A percentile compares a stretch with the other conserved stretches of the same genome.
Conservation (phyloP, 2,888 invertebrate genomes). For the Ophraella communa region DNA sequence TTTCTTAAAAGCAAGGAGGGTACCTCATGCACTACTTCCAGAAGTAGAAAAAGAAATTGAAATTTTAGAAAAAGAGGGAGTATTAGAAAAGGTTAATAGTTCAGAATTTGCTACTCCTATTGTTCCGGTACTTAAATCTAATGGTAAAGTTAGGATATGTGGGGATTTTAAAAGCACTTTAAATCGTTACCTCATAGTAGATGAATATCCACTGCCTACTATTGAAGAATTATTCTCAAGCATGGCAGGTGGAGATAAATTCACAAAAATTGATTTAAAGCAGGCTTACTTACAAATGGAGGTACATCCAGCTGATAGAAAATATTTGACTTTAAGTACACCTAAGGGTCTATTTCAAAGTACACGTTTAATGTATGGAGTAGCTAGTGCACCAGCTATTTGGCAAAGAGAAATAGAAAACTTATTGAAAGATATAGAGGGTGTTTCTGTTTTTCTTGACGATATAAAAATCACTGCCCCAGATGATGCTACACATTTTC, state of each 20-base stretch:
- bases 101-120: constrained; percentile 36
- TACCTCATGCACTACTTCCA: constrained; percentile 7
- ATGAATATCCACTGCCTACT: no score
- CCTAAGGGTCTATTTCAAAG: constrained; percentile 50
- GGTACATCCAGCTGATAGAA: constrained; percentile 46
- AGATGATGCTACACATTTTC: constrained; percentile 35
- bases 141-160: constrained; percentile 26
- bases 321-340: constrained; percentile 50
- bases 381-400: constrained; percentile 39
- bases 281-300: constrained; percentile 53
- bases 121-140: not conserved
- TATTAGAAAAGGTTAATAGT: constrained; percentile 32
- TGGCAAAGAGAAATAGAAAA: constrained; percentile 44
- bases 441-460: constrained; percentile 47
- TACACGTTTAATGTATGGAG: constrained; percentile 49
- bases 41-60: constrained; percentile 4
- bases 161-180: constrained; percentile 29
- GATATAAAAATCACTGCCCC: constrained; percentile 49
- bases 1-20: constrained; percentile 26
- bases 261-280: constrained; percentile 43
- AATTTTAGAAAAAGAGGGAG: constrained; percentile 24
- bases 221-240: constrained; percentile 33
- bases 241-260: constrained; percentile 41
- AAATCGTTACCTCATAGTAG: constrained; percentile 24
- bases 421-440: constrained; percentile 41